Evolutionary conservation across 2,888 invertebrate species (phyloP).

Genomic region (Cyclophora albipunctata): DNA sequence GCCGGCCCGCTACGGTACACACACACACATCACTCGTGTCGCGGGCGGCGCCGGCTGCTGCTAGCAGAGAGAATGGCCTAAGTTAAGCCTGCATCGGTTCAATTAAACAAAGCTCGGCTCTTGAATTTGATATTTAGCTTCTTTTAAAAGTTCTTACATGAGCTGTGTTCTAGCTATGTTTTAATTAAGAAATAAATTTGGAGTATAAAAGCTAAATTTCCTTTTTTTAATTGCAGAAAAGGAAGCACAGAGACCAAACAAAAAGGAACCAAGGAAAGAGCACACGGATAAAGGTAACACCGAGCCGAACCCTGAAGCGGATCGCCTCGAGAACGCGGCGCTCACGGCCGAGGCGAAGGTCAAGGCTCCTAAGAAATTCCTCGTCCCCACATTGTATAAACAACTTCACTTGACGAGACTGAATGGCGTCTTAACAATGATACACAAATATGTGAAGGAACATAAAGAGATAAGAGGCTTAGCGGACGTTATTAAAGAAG

Average conservation of each 20-base stretch:
- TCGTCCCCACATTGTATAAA: constrained; percentile 36
- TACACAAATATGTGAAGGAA: constrained; percentile 29
- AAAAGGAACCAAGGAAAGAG: constrained; percentile 9
- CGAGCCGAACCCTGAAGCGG: not conserved
- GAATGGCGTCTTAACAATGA: constrained; percentile 25
- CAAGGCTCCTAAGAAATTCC: constrained; percentile 34
- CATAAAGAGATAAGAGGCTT: constrained; percentile 4
- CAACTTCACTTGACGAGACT: constrained; percentile 23
- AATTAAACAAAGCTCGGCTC: too few species aligned
- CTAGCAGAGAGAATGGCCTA: too few species aligned
- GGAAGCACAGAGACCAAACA: constrained; percentile 15
- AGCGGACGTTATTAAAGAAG: constrained; percentile 3
- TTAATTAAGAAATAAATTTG: too few species aligned
- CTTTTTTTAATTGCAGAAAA: not conserved
- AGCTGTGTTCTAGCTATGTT: too few species aligned
- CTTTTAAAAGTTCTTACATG: too few species aligned
- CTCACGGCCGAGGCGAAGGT: constrained; percentile 17
- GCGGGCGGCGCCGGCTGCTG: too few species aligned
- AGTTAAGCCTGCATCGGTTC: too few species aligned
- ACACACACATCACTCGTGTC: too few species aligned
- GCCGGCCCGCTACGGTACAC: too few species aligned
- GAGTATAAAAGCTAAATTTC: constrained; percentile 25
- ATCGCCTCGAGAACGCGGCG: constrained; percentile 16
- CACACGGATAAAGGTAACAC: constrained; percentile 1
- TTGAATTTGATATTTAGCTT: too few species aligned